Base-by-base conservation (phyloP, 1,140 invertebrate species). In the Bombyx mori region DNA sequence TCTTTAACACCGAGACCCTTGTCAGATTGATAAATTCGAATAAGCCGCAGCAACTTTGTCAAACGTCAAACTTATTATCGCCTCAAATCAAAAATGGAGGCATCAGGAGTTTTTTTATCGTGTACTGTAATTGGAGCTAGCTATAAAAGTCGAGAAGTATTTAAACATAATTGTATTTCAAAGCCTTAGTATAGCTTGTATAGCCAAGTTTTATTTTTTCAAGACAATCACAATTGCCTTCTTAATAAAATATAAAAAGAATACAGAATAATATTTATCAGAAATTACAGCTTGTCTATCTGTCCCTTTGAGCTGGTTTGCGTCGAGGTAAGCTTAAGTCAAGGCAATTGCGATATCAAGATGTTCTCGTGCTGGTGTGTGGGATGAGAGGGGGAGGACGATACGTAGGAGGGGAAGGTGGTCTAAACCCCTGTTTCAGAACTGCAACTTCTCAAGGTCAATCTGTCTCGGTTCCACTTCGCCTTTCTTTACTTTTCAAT, bases 361-460 rank as follows among this genome's bases (percentile, higher is more conserved):
- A 42, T 53, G 42, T 51, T 35, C 26, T 54, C 50, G 62, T 61
- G 59, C 54, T 42, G 55, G 44, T 55, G 54, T 56, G 48, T 54
- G 26, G 54, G 53, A 48, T 10, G 62, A 52, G 52, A 58, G 50
- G 47, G 22, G 42, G 52, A 54, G 47, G 52, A 18, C 12, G 12
- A 48, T 51, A 52, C 8, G 56, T n/a, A 51, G 42, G 45, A 12
- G 42, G 56, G 56, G 43, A 55, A 46, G 54, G 43, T 42, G n/a
- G 44, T 26, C 6, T 18, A n/a, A 46, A 52, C 42, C 10, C 7
- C 48, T 6, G 42, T 35, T 35, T 35, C 7, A 54, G 53, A 54
- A 54, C 62, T 73, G 73, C 71, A 76, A 70, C 69, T 60, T 76
- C 60, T 71, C 72, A 79, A 79, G 73, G 76, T 76, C 68, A 62